phyloP scores from a whole-genome alignment of 2,888 invertebrate species.

The Amblyteles armatorius region DNA sequence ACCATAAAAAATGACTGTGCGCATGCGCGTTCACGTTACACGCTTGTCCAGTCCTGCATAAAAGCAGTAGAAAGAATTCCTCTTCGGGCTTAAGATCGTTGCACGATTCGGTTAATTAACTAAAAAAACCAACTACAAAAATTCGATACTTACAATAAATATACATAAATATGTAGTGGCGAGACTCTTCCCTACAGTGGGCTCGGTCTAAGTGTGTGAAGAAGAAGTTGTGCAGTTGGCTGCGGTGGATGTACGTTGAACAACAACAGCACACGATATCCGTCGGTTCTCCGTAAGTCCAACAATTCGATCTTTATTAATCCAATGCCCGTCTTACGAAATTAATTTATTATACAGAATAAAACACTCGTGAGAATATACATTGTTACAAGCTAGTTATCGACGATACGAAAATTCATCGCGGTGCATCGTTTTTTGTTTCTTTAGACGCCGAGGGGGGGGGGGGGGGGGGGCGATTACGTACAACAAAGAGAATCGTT shows the following conservation, averaged over 20 bases:
- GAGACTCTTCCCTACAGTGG: not conserved
- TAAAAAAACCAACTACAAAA: too few species aligned
- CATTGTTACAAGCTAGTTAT: conserved; percentile 48
- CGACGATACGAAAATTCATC: conserved; percentile 54
- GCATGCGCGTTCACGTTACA: too few species aligned
- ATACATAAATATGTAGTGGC: too few species aligned
- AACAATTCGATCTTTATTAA: conserved; percentile 15
- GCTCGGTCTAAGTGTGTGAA: not conserved
- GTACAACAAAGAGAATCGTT: not conserved
- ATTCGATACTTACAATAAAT: too few species aligned
- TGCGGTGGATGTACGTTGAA: too few species aligned
- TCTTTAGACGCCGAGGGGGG: not conserved
- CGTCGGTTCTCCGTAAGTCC: not conserved
- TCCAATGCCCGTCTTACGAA: conserved; percentile 31
- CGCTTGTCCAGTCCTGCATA: too few species aligned
- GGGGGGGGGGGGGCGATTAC: not conserved
- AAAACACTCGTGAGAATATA: conserved; percentile 36
- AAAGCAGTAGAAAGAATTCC: too few species aligned
- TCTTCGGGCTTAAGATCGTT: too few species aligned
- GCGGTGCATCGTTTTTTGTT: conserved; percentile 12
- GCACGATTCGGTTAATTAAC: too few species aligned
- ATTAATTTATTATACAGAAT: conserved; percentile 63
- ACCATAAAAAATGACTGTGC: too few species aligned
- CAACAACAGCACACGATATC: not conserved
- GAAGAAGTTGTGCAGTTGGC: not conserved